A percentile compares a stretch with the other conserved stretches of the same genome.
These are phyloP conservation scores for Valencia hispanica DNA, from an alignment of 2,797 vertebrate species.

Conservation along the genomic window DNA sequence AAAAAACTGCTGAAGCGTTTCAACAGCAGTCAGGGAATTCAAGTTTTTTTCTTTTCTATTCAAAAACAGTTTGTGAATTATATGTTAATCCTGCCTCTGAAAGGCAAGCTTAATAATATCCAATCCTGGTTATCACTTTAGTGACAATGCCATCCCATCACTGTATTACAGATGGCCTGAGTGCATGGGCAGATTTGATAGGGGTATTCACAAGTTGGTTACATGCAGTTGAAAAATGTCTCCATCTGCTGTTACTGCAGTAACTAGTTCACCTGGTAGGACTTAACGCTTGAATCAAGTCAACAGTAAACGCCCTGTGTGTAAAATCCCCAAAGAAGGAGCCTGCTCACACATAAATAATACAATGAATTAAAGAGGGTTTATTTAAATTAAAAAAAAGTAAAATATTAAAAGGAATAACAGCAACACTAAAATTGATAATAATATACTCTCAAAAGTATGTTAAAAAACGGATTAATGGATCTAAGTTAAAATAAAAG, in stretches of 20 bases:
- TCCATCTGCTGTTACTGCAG: slow-evolving; percentile 73
- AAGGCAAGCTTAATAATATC: slow-evolving; percentile 38
- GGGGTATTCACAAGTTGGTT: slow-evolving; percentile 45
- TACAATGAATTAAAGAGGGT: not conserved
- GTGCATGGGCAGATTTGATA: slow-evolving; percentile 56
- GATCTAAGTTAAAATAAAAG: too few relatives aligned
- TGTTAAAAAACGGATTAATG: too few relatives aligned
- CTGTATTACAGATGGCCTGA: slow-evolving; percentile 59
- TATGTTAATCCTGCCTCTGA: slow-evolving; percentile 44
- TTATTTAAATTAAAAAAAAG: too few relatives aligned
- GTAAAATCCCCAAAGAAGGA: not conserved
- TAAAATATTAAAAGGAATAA: not conserved
- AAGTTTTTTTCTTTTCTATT: slow-evolving; percentile 23
- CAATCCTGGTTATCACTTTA: slow-evolving; percentile 58
- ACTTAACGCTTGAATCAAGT: not conserved
- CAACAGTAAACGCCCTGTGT: not conserved
- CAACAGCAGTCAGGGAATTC: slow-evolving; percentile 35
- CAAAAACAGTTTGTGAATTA: slow-evolving; percentile 36
- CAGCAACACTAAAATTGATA: too few relatives aligned
- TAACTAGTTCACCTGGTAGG: slow-evolving; percentile 26
- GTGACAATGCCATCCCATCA: slow-evolving; percentile 56
- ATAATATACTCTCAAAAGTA: too few relatives aligned
- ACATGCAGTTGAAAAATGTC: slow-evolving; percentile 69
- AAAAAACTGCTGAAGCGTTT: slow-evolving; percentile 51
- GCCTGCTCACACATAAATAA: not conserved